Percentiles rank a stretch among this genome's conserved stretches.
Conservation (phyloP, 2,113 vertebrate species). For the Cairina moschata region DNA sequence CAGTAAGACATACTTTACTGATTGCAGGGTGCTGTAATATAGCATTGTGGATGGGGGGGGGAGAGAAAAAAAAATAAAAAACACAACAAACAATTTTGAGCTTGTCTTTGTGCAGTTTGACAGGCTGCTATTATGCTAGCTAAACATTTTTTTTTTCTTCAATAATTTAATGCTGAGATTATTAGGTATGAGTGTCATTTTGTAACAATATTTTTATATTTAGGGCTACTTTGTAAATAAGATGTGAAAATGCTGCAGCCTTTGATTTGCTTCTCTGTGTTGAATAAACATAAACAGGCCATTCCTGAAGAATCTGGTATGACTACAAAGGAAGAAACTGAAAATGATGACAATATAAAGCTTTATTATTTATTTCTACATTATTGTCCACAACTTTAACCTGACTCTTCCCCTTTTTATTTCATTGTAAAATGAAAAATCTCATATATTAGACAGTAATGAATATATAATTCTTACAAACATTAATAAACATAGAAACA, state of each 20-base stretch:
- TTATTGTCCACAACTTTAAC: neutral
- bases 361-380: neutral
- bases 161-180: slow-evolving; percentile 42
- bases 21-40: slow-evolving; percentile 56
- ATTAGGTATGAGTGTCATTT: slow-evolving; percentile 39
- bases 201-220: neutral
- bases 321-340: neutral
- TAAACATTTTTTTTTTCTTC: slow-evolving; percentile 2
- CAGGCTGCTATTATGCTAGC: slow-evolving; percentile 46
- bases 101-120: slow-evolving; percentile 36
- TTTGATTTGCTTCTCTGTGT: neutral
- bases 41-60: neutral
- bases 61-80: neutral
- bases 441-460: neutral
- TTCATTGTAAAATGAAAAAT: neutral
- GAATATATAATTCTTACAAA: neutral
- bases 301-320: neutral
- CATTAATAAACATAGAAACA: neutral
- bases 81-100: neutral
- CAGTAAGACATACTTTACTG: slow-evolving; percentile 67
- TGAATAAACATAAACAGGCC: neutral
- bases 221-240: neutral
- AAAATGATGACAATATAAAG: neutral
- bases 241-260: neutral
- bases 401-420: neutral